These are phyloP conservation scores for Diplodus sargus DNA, from an alignment of 2,797 vertebrate genomes.

Conservation along the genomic window DNA sequence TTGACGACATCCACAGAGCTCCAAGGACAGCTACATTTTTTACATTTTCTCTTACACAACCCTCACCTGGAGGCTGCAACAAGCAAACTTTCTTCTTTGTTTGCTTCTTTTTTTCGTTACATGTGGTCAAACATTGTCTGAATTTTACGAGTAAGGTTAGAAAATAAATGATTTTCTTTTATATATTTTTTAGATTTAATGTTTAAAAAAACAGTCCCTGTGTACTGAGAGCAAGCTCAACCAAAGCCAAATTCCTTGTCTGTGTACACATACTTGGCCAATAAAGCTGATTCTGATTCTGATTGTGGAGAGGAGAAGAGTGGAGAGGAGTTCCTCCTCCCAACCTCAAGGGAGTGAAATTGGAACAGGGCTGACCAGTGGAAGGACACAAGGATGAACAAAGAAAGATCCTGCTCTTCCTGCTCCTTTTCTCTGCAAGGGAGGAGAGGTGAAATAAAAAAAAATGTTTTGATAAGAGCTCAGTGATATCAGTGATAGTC, in stretches of 20 bases:
- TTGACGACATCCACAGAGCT: neutral
- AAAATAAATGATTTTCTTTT: too few species aligned
- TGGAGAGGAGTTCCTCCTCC: slow-evolving; percentile 63
- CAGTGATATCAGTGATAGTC: slow-evolving; percentile 31
- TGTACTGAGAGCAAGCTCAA: too few species aligned
- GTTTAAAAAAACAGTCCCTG: too few species aligned
- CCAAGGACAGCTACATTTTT: neutral
- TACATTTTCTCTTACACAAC: neutral
- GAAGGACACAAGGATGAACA: slow-evolving; percentile 36
- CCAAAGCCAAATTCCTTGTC: too few species aligned
- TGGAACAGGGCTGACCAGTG: slow-evolving; percentile 47
- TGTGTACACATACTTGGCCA: too few species aligned
- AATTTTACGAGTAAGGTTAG: too few species aligned
- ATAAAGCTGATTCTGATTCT: too few species aligned
- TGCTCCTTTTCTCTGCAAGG: slow-evolving; percentile 17
- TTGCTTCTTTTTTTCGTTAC: neutral
- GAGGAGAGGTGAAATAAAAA: slow-evolving; percentile 11
- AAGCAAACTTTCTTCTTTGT: neutral
- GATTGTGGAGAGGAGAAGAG: neutral
- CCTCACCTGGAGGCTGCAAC: too few species aligned
- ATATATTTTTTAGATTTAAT: too few species aligned
- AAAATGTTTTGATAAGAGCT: slow-evolving; percentile 25
- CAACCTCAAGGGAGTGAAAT: slow-evolving; percentile 72
- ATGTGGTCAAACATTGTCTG: neutral
- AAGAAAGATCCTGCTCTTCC: slow-evolving; percentile 24